phyloP scores from a whole-genome alignment of 2,113 vertebrate species.

The Engraulis encrasicolus region DNA sequence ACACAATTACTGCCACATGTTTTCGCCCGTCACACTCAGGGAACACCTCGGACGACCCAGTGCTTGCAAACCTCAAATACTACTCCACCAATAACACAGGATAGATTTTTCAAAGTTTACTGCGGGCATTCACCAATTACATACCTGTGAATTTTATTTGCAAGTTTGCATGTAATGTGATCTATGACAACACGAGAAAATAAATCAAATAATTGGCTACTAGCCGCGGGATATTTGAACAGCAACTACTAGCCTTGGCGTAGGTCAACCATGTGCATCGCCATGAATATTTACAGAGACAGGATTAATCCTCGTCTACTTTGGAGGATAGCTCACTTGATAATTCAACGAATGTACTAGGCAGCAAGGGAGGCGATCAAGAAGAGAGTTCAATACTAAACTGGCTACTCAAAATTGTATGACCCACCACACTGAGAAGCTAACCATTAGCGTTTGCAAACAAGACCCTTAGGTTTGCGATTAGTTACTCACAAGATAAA shows the following conservation, averaged over 20 bases:
- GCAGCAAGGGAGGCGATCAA: background rate
- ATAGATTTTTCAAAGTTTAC: background rate
- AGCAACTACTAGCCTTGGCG: background rate
- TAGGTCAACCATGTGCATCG: background rate
- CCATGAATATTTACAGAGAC: background rate
- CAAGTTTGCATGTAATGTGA: background rate
- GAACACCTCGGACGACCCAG: background rate
- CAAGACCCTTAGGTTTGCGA: too few relatives aligned
- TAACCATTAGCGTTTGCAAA: background rate
- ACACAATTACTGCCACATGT: slow-evolving; percentile 1
- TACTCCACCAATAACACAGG: background rate
- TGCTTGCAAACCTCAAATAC: background rate
- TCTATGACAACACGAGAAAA: background rate
- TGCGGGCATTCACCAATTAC: background rate
- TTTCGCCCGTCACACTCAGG: too few relatives aligned
- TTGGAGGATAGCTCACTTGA: background rate
- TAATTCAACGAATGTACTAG: background rate
- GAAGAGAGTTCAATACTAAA: background rate
- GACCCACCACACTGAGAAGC: background rate
- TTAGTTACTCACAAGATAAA: too few relatives aligned
- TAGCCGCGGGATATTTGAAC: slow-evolving; percentile 11
- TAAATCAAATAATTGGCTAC: background rate
- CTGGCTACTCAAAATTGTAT: background rate
- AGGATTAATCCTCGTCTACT: too few relatives aligned
- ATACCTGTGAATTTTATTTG: background rate